Base-by-base conservation (phyloP, 30 jellyfish, hydroid and myxozoan species). In the Sanderia malayensis region DNA sequence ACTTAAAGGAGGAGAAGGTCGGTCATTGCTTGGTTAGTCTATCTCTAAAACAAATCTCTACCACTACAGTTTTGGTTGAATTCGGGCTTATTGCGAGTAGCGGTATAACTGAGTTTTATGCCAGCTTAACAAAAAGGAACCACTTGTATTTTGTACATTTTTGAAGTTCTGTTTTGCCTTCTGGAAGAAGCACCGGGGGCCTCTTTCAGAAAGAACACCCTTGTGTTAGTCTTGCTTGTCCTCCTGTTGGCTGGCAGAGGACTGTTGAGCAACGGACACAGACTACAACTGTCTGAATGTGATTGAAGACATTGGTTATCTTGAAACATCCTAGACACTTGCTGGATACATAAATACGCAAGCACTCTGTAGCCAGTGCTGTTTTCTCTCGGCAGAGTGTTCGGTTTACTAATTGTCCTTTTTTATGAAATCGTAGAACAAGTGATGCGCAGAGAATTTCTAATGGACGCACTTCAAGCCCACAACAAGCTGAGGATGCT, bases 241-340 rank as follows among this genome's bases (percentile, higher is more conserved):
- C 98, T 32, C 98, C 98, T n/a, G 98, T 90, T 61, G 98, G 98
- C 73, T 90, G 96, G 73, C 96, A 83, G 10, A 90, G 76, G 4
- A 90, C 98, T 26, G 98, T 83, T 31, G 98, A 83, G 47, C 98
- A 90, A 52, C 96, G 83, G 61, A 76, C 94, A 65, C 98, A 90
- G 58, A 83, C 46, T 8, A 90, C 96, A 55, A 90, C 98, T 49
- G 98, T 90, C 47, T 90, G 98, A 15, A 96, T 94, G 79, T 90
- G 96, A 67, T 96, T 90, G 92, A 90, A 90, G 4, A 84, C 98
- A 17, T 96, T 84, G 19, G 96, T 90, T 68, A 83, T 90, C 64
- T 90, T 84, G 80, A 75, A 77, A 73, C 98, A 90, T 17, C 97
- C 98, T 70, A 94, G 96, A 61, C 98, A 90, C 73, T 90, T 90